These are phyloP conservation scores for Odocoileus virginianus DNA, from an alignment of 2,113 vertebrate species.

Conservation along the genomic window DNA sequence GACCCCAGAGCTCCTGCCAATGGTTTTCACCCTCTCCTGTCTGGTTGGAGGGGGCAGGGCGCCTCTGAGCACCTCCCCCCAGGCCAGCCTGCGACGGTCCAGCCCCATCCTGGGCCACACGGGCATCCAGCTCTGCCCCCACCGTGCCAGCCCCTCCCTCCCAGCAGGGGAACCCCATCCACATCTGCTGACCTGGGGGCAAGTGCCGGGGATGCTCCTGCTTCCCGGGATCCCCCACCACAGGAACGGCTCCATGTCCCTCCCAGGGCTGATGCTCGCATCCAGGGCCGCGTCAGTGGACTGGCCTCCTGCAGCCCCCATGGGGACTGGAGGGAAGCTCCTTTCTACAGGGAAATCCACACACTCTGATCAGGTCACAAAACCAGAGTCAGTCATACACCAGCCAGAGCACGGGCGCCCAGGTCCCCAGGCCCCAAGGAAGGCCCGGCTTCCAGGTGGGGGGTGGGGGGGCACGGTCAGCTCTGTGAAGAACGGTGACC, in stretches of 20 bases:
- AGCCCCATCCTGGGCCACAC: background rate
- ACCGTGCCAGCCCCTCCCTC: fast-evolving
- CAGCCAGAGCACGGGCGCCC: fast-evolving
- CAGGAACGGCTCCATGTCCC: fast-evolving
- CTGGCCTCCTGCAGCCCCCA: fast-evolving
- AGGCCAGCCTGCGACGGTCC: background rate
- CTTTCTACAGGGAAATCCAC: background rate
- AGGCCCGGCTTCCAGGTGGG: fast-evolving
- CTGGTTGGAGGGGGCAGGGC: fast-evolving
- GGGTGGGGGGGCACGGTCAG: fast-evolving
- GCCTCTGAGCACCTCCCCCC: background rate
- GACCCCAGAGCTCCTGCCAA: fast-evolving
- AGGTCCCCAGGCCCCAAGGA: background rate
- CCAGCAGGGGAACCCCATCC: background rate
- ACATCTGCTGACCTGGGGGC: background rate
- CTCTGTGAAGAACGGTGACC: fast-evolving
- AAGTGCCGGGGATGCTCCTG: background rate
- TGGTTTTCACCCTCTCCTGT: fast-evolving
- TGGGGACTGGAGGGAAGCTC: fast-evolving
- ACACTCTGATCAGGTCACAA: background rate
- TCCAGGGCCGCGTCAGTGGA: fast-evolving
- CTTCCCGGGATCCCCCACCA: fast-evolving
- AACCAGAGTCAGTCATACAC: background rate
- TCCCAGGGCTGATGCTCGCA: fast-evolving
- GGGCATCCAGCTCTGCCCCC: fast-evolving